Conservation (phyloP, 1,140 invertebrate genomes). For the Tetragnatha versicolor region DNA sequence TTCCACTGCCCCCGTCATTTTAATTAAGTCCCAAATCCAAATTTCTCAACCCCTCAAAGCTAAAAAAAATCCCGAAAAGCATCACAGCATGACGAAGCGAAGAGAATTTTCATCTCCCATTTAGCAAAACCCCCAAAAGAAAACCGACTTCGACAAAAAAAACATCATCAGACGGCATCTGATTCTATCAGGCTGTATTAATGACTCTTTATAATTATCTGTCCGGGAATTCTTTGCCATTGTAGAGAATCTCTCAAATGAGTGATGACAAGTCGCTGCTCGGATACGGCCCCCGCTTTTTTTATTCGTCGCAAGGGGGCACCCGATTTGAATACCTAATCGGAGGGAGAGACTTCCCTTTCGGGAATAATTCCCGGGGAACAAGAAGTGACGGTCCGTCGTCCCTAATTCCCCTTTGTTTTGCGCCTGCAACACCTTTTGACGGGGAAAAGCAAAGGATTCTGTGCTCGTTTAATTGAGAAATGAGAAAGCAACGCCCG, state of each 20-base stretch:
- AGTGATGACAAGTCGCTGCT: slow-evolving; percentile 33
- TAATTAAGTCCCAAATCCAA: too few relatives aligned
- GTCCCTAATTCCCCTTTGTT: slow-evolving; percentile 47
- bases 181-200: slow-evolving; percentile 8
- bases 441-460: slow-evolving; percentile 17
- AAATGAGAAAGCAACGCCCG: slow-evolving; percentile 30
- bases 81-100: too few relatives aligned
- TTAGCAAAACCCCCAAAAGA: too few relatives aligned
- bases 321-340: slow-evolving; percentile 43
- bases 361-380: slow-evolving; percentile 44
- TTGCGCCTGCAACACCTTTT: slow-evolving; percentile 36
- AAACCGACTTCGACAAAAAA: too few relatives aligned
- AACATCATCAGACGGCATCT: neutral
- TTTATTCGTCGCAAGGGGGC: neutral
- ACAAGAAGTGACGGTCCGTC: slow-evolving; percentile 47
- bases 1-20: too few relatives aligned
- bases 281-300: neutral
- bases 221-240: slow-evolving; percentile 14
- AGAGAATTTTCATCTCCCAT: too few relatives aligned
- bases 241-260: slow-evolving; percentile 34
- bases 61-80: too few relatives aligned
- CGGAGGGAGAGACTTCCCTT: neutral
- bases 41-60: too few relatives aligned
- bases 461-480: slow-evolving; percentile 41
- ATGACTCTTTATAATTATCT: slow-evolving; percentile 42